phyloP scores from a whole-genome alignment of 2,888 invertebrate species.

The Parasteatoda lunata region DNA sequence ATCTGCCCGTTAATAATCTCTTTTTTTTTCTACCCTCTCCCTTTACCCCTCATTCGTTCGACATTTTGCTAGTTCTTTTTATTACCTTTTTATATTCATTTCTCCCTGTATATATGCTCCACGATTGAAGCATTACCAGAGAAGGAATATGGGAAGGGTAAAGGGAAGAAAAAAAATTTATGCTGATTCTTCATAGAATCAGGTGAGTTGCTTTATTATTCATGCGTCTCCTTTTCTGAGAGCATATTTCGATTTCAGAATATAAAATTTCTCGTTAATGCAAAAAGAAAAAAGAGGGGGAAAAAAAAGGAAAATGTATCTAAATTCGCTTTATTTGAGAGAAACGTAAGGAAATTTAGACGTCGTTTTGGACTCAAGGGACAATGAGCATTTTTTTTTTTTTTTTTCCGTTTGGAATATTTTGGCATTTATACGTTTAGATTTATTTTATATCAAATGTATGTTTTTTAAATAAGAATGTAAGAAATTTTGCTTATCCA shows the following conservation, averaged over 20 bases:
- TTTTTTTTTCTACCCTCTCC: constrained; percentile 40
- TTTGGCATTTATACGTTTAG: constrained; percentile 1
- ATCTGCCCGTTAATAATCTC: constrained; percentile 67
- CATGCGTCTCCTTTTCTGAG: constrained; percentile 19
- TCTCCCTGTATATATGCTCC: constrained; percentile 27
- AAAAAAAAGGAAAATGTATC: constrained; percentile 15
- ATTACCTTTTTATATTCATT: constrained; percentile 68
- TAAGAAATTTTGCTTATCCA: not conserved
- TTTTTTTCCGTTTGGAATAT: not conserved
- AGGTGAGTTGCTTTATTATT: constrained; percentile 64
- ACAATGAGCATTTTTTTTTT: constrained; percentile 9
- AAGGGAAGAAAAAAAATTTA: not conserved
- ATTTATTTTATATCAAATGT: not conserved
- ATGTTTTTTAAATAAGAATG: not conserved
- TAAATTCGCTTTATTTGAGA: constrained; percentile 39
- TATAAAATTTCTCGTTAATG: constrained; percentile 63
- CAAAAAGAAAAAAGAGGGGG: not conserved
- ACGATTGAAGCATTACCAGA: constrained; percentile 43
- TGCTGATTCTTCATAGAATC: constrained; percentile 29
- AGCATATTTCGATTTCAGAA: constrained; percentile 47
- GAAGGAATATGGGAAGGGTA: not conserved
- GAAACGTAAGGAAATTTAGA: constrained; percentile 42
- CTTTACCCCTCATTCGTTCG: not conserved
- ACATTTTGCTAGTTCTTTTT: constrained; percentile 46
- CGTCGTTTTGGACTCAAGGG: constrained; percentile 23